Conservation (phyloP, 2,888 invertebrate species). For the Lepidocyrtinus sp. region DNA sequence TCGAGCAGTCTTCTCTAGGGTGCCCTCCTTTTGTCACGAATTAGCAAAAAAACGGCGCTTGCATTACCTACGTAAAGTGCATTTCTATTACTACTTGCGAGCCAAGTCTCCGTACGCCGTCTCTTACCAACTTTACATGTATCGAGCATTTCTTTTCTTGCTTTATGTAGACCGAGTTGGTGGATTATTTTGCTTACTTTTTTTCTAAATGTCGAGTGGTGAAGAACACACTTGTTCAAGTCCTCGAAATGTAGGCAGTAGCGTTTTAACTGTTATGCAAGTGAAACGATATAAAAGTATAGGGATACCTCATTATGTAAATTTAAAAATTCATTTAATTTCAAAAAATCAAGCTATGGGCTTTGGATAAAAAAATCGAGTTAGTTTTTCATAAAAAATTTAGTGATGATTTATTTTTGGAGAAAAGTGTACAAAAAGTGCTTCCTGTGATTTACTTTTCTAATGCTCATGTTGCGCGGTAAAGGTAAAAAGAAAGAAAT, state of each 20-base stretch:
- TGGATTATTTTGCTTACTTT: slow-evolving; percentile 14
- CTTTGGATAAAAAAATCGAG: no score
- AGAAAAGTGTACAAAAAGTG: slow-evolving; percentile 9
- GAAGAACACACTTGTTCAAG: neutral
- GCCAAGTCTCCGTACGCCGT: slow-evolving; percentile 4
- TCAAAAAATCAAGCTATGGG: no score
- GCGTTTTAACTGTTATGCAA: neutral
- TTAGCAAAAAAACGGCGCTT: slow-evolving; percentile 1
- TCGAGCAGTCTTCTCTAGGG: neutral
- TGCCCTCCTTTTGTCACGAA: slow-evolving; percentile 16
- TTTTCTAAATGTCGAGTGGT: neutral
- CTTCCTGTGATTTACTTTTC: slow-evolving; percentile 2
- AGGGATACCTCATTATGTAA: no score
- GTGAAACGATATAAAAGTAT: no score
- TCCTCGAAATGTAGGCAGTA: neutral
- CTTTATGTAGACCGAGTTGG: slow-evolving; percentile 4
- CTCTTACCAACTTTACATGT: neutral
- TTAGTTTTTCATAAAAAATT: no score
- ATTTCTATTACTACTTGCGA: slow-evolving; percentile 4
- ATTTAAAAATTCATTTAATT: no score
- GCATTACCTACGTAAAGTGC: slow-evolving; percentile 11
- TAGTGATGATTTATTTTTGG: no score
- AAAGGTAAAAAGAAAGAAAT: slow-evolving; percentile 25
- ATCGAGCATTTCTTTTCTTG: neutral
- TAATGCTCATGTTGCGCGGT: neutral